Base-by-base conservation (phyloP, 2,888 invertebrate species). In the Octonoba sinensis region DNA sequence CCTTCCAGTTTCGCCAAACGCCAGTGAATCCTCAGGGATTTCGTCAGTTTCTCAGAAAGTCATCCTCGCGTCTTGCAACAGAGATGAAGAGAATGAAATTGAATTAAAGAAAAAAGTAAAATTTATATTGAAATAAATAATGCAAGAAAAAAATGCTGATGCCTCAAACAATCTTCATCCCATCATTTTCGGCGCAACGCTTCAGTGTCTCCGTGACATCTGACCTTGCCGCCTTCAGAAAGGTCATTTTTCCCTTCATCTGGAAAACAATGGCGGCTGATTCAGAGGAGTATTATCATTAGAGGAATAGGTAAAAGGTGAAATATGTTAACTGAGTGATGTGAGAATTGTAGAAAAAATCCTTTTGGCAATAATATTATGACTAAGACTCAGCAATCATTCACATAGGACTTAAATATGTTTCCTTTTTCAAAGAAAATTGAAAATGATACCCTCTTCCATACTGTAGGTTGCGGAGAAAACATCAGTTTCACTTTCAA, bases 161-260 rank as follows among this genome's bases (percentile, higher is more conserved):
- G 56, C 56, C 56, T 13, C 56, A 18, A 56, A 56, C 56, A 56
- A n/a, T 56, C 56, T 36, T 36, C 36, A 36, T 36, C 36, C 36
- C 36, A 36, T 36, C 36, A 8, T 36, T 36, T 47, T 54, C 20
- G n/a, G 66, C 27, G 18, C 27, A 18, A 18, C 18, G 62, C 54
- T 51, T 54, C 66, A 65, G 24, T 62, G 62, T 12, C 62, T 46
- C 18, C 62, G 36, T 36, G 62, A 62, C 62, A 44, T 44, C 18
- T 62, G 62, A 62, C 62, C 62, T 62, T 62, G 62, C 18, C 8
- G 18, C n/a, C 44, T 36, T 62, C 62, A n/a, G 18, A 24, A 13
- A 60, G 22, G 15, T 16, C 27, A 60, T 27, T 18, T 18, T 62
- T 36, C 24, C 18, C 22, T 46, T 62, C 62, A 36, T 62, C 46